Conservation (phyloP, 2,797 vertebrate genomes). For the Argya squamiceps region DNA sequence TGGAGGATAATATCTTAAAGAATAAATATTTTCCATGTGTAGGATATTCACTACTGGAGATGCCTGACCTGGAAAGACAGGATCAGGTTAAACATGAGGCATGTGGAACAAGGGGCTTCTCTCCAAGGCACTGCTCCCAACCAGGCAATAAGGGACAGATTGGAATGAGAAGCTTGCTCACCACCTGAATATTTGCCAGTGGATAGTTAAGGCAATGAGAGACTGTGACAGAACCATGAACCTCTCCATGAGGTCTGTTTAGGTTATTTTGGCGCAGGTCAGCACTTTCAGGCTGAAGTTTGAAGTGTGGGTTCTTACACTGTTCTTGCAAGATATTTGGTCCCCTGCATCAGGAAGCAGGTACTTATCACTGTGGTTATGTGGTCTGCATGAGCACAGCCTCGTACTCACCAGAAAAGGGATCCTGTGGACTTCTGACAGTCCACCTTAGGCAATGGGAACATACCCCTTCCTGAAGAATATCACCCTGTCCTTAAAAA, state of each 20-base stretch:
- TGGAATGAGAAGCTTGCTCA: neutral
- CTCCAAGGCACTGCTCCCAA: neutral
- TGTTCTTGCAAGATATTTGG: neutral
- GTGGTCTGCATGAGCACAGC: neutral
- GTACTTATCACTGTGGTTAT: neutral
- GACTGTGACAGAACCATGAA: neutral
- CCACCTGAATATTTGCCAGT: neutral
- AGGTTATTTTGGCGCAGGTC: neutral
- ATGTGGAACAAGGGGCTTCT: neutral
- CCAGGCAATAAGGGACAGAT: neutral
- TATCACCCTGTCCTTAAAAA: neutral
- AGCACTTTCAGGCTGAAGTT: neutral
- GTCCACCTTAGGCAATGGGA: neutral
- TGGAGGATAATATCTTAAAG: neutral
- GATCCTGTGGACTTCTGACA: neutral
- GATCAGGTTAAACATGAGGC: neutral
- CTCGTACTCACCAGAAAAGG: accelerated
- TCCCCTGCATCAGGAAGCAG: neutral
- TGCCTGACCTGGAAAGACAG: neutral
- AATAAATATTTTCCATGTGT: neutral
- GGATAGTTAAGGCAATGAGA: neutral
- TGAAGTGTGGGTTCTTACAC: neutral
- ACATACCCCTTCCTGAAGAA: neutral
- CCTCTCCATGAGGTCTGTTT: neutral
- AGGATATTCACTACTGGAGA: neutral